phyloP scores from a whole-genome alignment of 2,888 invertebrate genomes.

The Protophormia terraenovae region DNA sequence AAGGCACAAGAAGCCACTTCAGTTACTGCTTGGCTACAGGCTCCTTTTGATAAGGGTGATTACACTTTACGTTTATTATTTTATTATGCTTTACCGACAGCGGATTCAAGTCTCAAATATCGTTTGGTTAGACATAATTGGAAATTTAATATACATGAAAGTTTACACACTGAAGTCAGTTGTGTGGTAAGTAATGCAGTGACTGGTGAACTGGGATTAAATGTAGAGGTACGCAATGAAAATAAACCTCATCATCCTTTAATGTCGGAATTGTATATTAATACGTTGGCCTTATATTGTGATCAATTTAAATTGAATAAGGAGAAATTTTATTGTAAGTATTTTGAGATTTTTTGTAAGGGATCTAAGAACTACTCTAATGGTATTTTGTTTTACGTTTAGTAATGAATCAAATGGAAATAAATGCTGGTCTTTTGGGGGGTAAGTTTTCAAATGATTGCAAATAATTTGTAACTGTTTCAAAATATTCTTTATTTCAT shows the following conservation, averaged over 20 bases:
- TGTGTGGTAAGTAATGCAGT: slow-evolving; percentile 82
- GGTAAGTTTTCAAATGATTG: slow-evolving; percentile 70
- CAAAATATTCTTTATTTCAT: not conserved
- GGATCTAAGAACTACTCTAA: not conserved
- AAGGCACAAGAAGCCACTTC: slow-evolving; percentile 78
- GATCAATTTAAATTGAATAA: slow-evolving; percentile 76
- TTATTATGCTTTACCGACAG: slow-evolving; percentile 85
- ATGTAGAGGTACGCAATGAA: slow-evolving; percentile 87
- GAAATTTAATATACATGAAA: slow-evolving; percentile 85
- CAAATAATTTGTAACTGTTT: too few species aligned
- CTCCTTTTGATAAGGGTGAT: slow-evolving; percentile 85
- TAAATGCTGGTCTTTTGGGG: slow-evolving; percentile 75
- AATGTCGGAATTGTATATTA: slow-evolving; percentile 77
- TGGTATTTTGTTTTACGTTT: slow-evolving; percentile 32
- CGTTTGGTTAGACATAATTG: slow-evolving; percentile 86
- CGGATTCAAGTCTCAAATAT: slow-evolving; percentile 79
- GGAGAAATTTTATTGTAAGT: slow-evolving; percentile 76
- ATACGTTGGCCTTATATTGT: slow-evolving; percentile 78
- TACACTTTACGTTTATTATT: slow-evolving; percentile 87
- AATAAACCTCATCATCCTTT: slow-evolving; percentile 84
- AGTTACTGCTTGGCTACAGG: slow-evolving; percentile 85
- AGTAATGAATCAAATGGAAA: slow-evolving; percentile 79
- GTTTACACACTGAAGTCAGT: slow-evolving; percentile 83
- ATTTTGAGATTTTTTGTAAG: not conserved
- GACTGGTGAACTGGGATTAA: slow-evolving; percentile 84